phyloP scores from a whole-genome alignment of 2,888 invertebrate genomes.

The Artemia sinica region DNA sequence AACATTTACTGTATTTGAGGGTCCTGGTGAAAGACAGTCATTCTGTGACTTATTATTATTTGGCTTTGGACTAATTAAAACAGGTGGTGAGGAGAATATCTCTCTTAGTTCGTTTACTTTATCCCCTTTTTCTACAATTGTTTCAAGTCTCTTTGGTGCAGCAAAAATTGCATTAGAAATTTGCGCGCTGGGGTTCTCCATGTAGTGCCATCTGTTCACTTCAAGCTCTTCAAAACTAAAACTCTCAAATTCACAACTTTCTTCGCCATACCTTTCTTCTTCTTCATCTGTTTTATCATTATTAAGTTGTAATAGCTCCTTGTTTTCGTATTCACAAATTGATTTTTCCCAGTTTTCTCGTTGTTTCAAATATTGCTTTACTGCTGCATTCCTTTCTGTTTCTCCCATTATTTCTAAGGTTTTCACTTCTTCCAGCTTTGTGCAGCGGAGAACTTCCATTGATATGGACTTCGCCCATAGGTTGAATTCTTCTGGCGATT shows the following conservation, averaged over 20 bases:
- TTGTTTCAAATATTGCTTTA: constrained; percentile 3
- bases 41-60: not conserved
- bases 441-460: constrained; percentile 14
- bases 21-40: not conserved
- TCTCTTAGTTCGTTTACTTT: constrained; percentile 3
- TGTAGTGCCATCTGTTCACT: not conserved
- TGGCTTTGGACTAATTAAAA: not conserved
- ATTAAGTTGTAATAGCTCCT: not conserved
- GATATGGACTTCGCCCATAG: not conserved
- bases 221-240: constrained; percentile 5
- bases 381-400: not conserved
- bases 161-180: not conserved
- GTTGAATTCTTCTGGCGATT: constrained; percentile 6
- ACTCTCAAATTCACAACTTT: constrained; percentile 7
- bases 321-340: not conserved
- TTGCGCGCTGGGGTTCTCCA: not conserved
- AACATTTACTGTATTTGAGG: not conserved
- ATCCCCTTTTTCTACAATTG: constrained; percentile 5
- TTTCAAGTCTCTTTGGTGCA: not conserved
- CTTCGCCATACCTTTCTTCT: not conserved
- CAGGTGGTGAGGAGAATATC: not conserved
- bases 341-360: constrained; percentile 13
- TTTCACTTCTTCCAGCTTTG: constrained; percentile 8
- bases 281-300: constrained; percentile 2
- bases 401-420: constrained; percentile 6